Conservation (phyloP, 2,888 invertebrate genomes). For the Laspeyria flexula region DNA sequence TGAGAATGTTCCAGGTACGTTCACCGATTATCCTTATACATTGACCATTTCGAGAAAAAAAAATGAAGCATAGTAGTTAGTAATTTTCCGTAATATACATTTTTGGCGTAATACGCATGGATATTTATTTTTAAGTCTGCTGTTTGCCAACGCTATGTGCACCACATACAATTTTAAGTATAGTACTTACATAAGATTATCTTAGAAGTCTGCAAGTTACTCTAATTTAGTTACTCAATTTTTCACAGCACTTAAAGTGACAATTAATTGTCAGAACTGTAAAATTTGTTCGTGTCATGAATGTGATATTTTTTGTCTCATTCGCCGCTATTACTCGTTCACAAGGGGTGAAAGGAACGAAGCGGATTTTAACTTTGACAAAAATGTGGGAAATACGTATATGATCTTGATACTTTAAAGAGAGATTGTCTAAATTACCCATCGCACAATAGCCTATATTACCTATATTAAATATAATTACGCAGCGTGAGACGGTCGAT, state of each 20-base stretch:
- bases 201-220: too few relatives aligned
- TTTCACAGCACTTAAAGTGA: constrained; percentile 25
- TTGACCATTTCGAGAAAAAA: too few relatives aligned
- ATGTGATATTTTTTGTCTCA: constrained; percentile 43
- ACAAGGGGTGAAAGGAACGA: constrained; percentile 66
- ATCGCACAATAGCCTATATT: neutral
- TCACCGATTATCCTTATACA: too few relatives aligned
- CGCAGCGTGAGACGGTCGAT: too few relatives aligned
- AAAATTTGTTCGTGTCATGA: constrained; percentile 39
- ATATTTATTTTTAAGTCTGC: too few relatives aligned
- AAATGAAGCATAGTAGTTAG: too few relatives aligned
- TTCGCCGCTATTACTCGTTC: constrained; percentile 20
- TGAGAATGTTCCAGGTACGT: too few relatives aligned
- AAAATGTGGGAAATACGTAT: constrained; percentile 47
- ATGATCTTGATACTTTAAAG: constrained; percentile 61
- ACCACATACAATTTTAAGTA: neutral
- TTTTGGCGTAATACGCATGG: too few relatives aligned
- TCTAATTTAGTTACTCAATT: constrained; percentile 3
- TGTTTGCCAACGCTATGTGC: too few relatives aligned
- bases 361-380: constrained; percentile 60
- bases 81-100: too few relatives aligned
- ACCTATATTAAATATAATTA: too few relatives aligned
- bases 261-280: constrained; percentile 43
- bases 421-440: neutral
- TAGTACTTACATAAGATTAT: too few relatives aligned